These are phyloP conservation scores for Dendrolimus pini DNA, from an alignment of 2,888 invertebrate genomes.

Conservation along the genomic window DNA sequence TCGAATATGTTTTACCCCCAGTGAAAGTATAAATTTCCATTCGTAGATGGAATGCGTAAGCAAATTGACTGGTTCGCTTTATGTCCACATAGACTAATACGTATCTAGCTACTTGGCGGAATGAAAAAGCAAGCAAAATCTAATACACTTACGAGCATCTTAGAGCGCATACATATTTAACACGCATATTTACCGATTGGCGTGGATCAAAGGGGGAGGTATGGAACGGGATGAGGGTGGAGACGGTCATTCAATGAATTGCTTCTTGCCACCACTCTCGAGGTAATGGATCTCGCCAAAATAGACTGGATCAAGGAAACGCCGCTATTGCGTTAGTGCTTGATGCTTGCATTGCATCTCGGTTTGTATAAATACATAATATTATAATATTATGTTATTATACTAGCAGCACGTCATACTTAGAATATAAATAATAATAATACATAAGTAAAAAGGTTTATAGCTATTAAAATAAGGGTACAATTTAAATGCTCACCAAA, in stretches of 20 bases:
- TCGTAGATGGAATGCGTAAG: slow-evolving; percentile 45
- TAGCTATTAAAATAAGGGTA: too few relatives aligned
- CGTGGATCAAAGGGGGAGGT: slow-evolving; percentile 55
- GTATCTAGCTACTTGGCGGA: slow-evolving; percentile 52
- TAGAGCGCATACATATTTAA: slow-evolving; percentile 75
- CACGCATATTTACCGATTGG: slow-evolving; percentile 77
- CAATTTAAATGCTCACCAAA: too few relatives aligned
- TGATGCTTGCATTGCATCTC: not conserved
- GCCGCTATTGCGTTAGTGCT: slow-evolving; percentile 42
- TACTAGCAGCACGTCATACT: too few relatives aligned
- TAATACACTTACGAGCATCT: slow-evolving; percentile 75
- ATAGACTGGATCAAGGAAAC: slow-evolving; percentile 73
- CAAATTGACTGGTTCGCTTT: slow-evolving; percentile 40
- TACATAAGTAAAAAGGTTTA: too few relatives aligned
- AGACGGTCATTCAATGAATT: slow-evolving; percentile 78
- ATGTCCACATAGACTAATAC: slow-evolving; percentile 38
- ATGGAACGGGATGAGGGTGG: slow-evolving; percentile 38
- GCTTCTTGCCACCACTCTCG: slow-evolving; percentile 74
- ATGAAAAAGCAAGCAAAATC: slow-evolving; percentile 73
- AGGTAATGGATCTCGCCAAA: slow-evolving; percentile 76
- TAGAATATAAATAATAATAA: too few relatives aligned
- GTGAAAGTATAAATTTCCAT: slow-evolving; percentile 34
- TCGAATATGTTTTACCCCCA: slow-evolving; percentile 12
- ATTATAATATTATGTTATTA: too few relatives aligned
- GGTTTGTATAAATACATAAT: too few relatives aligned